phyloP scores from a whole-genome alignment of 2,113 vertebrate genomes.

The Hippocampus mohnikei region DNA sequence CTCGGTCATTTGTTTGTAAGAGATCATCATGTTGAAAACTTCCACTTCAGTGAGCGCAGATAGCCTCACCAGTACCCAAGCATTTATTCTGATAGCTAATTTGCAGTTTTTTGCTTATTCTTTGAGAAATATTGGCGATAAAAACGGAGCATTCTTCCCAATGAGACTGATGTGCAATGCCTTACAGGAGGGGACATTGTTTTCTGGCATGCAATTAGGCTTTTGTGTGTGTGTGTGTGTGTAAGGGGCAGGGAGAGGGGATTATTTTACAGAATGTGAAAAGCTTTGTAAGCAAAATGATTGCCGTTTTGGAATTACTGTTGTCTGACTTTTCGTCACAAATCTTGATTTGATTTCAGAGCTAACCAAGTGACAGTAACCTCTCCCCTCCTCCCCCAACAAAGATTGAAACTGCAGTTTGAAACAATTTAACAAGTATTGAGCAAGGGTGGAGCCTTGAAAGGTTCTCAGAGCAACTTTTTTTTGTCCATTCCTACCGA shows the following conservation, averaged over 20 bases:
- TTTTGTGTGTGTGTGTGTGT: conserved; percentile 8
- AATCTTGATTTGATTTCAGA: neutral
- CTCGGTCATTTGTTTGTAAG: conserved; percentile 56
- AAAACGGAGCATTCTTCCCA: conserved; percentile 25
- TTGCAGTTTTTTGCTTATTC: conserved; percentile 18
- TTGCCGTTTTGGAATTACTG: conserved; percentile 48
- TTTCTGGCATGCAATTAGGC: conserved; percentile 46
- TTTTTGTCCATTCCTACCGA: conserved; percentile 8
- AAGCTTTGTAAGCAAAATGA: conserved; percentile 42
- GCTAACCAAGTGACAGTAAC: neutral
- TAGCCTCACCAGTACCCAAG: conserved; percentile 44
- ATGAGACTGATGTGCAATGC: conserved; percentile 29
- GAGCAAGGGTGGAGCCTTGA: conserved; percentile 15
- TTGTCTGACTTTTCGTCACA: no score
- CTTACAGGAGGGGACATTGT: conserved; percentile 21
- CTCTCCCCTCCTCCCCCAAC: neutral
- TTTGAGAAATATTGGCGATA: conserved; percentile 16
- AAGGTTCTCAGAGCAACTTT: conserved; percentile 38
- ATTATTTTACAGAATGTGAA: conserved; percentile 42
- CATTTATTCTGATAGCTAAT: conserved; percentile 17
- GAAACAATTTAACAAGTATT: conserved; percentile 24
- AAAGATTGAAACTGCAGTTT: conserved; percentile 11
- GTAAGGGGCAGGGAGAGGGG: no score
- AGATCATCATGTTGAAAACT: conserved; percentile 43
- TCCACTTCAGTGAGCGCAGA: conserved; percentile 41